Evolutionary conservation across 2,888 invertebrate species (phyloP), one percentile per base, ranked within the genome.

Genomic region (Macropis europaea): DNA sequence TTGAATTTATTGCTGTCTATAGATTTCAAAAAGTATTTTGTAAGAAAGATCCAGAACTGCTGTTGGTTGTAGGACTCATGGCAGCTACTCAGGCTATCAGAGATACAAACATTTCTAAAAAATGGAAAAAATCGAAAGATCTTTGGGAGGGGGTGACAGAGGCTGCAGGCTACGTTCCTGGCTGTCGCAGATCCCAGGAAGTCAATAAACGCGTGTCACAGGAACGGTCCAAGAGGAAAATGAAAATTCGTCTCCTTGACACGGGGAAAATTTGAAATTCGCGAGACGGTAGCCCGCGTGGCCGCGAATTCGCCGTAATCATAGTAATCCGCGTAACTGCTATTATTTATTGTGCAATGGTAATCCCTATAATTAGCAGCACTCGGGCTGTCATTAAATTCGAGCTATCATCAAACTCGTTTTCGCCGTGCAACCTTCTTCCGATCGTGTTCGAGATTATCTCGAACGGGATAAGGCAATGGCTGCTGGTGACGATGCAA

Each of bases 321-420:
- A 63, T 38, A 47, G 56, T 40, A 5, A 56, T 63, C 13, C n/a
- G 5, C 19, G 28, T 56, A 45, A 56, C 47, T 24, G 28, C 45
- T 28, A 30, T 63, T 56, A 63, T 63, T 56, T 54, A 56, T 63
- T 38, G 22, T 22, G 62, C 56, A 56, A 56, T 15, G 45, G 45
- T 30, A 24, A 47, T 47, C 28, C n/a, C 38, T 24, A 28, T 54
- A 56, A 63, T 63, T 54, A 28, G 15, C 34, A 15, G 13, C 28
- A 28, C 30, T 36, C 28, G 45, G 38, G n/a, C 56, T 38, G 56
- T 47, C 53, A 45, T 63, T 63, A 63, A 30, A 34, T 26, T 28
- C 53, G 26, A 32, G 26, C 11, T 24, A 43, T 42, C 53, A 40
- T 40, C 28, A 40, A 30, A n/a, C 17, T 36, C 7, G 26, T 45